Conservation (phyloP, 2,113 vertebrate species). For the Eleginops maclovinus region DNA sequence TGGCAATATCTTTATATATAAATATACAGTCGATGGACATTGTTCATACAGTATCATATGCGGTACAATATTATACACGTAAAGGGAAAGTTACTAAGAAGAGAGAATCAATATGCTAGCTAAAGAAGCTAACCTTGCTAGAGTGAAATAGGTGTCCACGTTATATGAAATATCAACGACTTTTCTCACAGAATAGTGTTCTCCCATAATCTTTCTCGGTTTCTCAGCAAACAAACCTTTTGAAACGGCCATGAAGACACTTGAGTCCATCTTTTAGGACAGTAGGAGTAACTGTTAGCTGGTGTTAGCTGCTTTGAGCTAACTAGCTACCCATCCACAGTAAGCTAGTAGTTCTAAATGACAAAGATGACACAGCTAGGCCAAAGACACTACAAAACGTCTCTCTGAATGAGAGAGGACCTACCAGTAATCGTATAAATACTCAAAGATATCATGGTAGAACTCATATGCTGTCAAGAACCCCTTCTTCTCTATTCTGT, state of each 20-base stretch:
- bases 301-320: conserved; percentile 29
- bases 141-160: background rate
- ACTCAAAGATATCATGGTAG: background rate
- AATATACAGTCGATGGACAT: background rate
- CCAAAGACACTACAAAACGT: background rate
- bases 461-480: background rate
- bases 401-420: background rate
- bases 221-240: conserved; percentile 50
- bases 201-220: rapidly evolving
- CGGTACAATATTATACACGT: background rate
- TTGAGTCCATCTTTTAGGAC: conserved; percentile 54
- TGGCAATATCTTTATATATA: too few relatives aligned
- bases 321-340: background rate
- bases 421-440: background rate
- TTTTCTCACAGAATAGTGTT: background rate
- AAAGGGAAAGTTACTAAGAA: background rate
- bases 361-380: background rate
- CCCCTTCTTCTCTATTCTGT: conserved; percentile 21
- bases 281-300: conserved; percentile 21
- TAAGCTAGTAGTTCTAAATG: background rate
- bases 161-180: background rate
- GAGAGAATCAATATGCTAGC: background rate
- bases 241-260: background rate
- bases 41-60: too few relatives aligned
- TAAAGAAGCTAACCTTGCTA: conserved; percentile 1